Base-by-base conservation (phyloP, 2,113 vertebrate species). In the Phainopepla nitens region DNA sequence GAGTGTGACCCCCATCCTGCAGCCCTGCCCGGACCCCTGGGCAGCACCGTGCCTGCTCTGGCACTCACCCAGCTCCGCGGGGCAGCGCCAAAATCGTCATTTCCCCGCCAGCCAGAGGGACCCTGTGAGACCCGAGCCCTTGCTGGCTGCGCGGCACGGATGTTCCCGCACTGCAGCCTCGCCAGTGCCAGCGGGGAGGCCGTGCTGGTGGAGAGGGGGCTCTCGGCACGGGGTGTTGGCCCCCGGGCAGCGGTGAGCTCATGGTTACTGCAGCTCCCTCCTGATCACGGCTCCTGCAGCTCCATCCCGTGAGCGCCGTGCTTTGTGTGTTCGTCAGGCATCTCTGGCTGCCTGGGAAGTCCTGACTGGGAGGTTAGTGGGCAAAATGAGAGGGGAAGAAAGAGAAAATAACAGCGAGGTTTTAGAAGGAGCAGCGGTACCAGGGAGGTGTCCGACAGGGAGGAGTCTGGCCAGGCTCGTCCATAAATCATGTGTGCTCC, bases 231-330 rank as follows among this genome's bases (percentile, higher is more conserved):
- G 61, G 13, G 13, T 24, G 25, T 12, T 54, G 62, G 27, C n/a
- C 71, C n/a, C 13, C 27, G 6, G n/a, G 87, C 65, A 70, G 28
- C 0, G 28, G 13, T 77, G 84, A 94, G 51, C 50, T 86, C 75
- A 27, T 13, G 69, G 45, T 3, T 82, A 27, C 33, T 35, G 87
- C 82, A 53, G 50, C n/a, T 73, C 25, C 64, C 24, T 82, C 22
- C 2, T 1, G 0, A 6, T 10, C 45, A 0, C 28, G 23, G 75
- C 6, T 80, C 44, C 23, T 47, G 87, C 69, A 64, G 70, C 47
- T 75, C 31, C 42, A 12, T 69, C 24, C 76, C 1, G 0, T 2
- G 16, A 69, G 19, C 12, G 0, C 20, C 7, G 56, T 15, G 80
- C 64, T 72, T 56, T 62, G 60, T 27, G 36, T 27, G 35, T 2